A percentile compares a stretch with the other conserved stretches of the same genome.
phyloP scores from a whole-genome alignment of 1,140 invertebrate genomes.

The Plectrocnemia conspersa region DNA sequence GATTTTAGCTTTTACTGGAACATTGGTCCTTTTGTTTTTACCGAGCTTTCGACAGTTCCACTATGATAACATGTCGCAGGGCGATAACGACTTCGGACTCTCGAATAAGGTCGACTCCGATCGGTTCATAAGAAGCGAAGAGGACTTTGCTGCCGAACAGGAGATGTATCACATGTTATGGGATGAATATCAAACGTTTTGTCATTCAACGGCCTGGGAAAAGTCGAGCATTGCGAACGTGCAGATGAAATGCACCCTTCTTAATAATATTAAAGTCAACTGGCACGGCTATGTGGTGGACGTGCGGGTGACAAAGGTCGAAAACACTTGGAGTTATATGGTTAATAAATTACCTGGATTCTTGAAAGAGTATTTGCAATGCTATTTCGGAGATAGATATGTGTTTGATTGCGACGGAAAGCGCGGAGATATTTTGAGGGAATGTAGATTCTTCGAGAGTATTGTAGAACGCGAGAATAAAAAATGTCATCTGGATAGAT shows the following conservation, averaged over 20 bases:
- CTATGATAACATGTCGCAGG: slow-evolving; percentile 26
- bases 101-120: slow-evolving; percentile 39
- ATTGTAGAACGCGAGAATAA: slow-evolving; percentile 51
- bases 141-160: slow-evolving; percentile 26
- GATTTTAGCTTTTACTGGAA: too few species aligned
- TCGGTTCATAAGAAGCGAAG: slow-evolving; percentile 35
- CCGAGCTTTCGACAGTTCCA: slow-evolving; percentile 30
- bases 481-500: slow-evolving; percentile 57
- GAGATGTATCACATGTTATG: slow-evolving; percentile 48
- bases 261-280: slow-evolving; percentile 60
- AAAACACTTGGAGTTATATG: slow-evolving; percentile 57
- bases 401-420: slow-evolving; percentile 48
- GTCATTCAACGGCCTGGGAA: slow-evolving; percentile 63
- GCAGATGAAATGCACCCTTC: slow-evolving; percentile 63
- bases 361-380: slow-evolving; percentile 52
- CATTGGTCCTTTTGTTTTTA: slow-evolving; percentile 24
- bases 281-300: slow-evolving; percentile 71
- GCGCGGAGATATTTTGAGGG: slow-evolving; percentile 46
- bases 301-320: slow-evolving; percentile 57
- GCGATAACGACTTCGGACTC: slow-evolving; percentile 29
- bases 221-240: slow-evolving; percentile 60
- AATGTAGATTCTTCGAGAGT: slow-evolving; percentile 53
- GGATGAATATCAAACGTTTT: slow-evolving; percentile 69
- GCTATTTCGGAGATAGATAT: slow-evolving; percentile 64
- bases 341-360: slow-evolving; percentile 57